These are phyloP conservation scores for Listronotus bonariensis DNA, from an alignment of 1,140 invertebrate genomes.

Conservation along the genomic window DNA sequence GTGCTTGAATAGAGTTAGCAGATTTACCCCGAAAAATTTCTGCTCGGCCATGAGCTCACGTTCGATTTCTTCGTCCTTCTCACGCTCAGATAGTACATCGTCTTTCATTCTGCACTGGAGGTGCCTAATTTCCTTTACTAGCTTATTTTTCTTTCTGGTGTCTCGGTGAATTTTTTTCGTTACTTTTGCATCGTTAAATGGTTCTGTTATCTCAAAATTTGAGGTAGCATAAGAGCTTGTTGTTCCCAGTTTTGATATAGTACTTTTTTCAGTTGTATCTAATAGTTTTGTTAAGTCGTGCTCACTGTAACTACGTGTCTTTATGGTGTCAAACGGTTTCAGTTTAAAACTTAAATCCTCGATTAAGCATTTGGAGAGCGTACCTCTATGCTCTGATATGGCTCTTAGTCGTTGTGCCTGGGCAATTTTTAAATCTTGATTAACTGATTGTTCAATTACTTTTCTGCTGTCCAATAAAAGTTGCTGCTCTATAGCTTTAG, in stretches of 20 bases:
- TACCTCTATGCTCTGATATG: too few species aligned
- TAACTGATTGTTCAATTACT: constrained; percentile 59
- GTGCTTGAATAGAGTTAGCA: constrained; percentile 71
- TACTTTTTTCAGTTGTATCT: constrained; percentile 65
- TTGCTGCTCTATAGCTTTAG: constrained; percentile 70
- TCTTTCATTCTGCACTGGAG: constrained; percentile 49
- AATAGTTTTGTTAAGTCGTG: constrained; percentile 68
- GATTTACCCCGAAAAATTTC: constrained; percentile 70
- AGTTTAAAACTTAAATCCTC: too few species aligned
- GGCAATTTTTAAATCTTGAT: constrained; percentile 53
- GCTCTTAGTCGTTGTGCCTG: background rate
- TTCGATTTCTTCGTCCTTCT: constrained; percentile 41
- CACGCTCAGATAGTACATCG: constrained; percentile 46
- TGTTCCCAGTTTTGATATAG: constrained; percentile 66
- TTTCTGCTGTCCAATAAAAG: constrained; percentile 64
- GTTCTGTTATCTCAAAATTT: constrained; percentile 44
- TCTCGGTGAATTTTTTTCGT: constrained; percentile 43
- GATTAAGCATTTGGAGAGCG: too few species aligned
- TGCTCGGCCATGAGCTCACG: constrained; percentile 58
- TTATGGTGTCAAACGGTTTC: too few species aligned
- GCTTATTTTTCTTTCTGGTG: constrained; percentile 44
- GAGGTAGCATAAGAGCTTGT: constrained; percentile 56
- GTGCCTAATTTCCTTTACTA: constrained; percentile 46
- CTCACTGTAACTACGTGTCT: constrained; percentile 59
- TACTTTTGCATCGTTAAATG: constrained; percentile 45